Evolutionary conservation across 2,888 invertebrate species (phyloP), one percentile per base, ranked within the genome.

Genomic region (Caenorhabditis panamensis): DNA sequence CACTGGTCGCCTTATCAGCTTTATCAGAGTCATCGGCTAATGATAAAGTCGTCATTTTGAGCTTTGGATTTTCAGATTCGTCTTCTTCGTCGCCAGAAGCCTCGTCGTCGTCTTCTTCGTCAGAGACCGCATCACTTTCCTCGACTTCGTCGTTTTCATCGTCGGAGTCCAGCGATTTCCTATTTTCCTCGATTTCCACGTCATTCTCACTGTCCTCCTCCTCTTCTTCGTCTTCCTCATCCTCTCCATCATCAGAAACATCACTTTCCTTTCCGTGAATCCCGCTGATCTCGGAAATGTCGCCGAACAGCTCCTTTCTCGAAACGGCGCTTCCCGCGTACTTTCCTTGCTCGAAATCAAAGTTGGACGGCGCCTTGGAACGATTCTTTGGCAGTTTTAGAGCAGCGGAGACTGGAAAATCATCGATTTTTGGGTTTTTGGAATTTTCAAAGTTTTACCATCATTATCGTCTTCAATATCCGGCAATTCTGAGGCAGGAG

Each of bases 391-490:
- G 9, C 3, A 61, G 24, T 68, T 67, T 75, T n/a, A 31, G 18
- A 18, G 63, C 41, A 2, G 53, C 61, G 0, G 63, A 53, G n/a
- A 28, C 64, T 64, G 37, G 28, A 73, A 72, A 51, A 31, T 16
- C 2, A 5, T 44, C 22, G 36, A 20, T 36, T 58, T 58, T 8
- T 20, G 13, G 3, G 3, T 37, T 24, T 53, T 53, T 16, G 13
- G 13, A 22, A 6, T 22, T 47, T 51, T 36, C 24, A 62, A 41
- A 28, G 20, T 53, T 24, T 37, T 26, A 75, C 80, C 78, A 47
- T 82, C 83, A 69, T 82, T 67, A 36, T 75, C 72, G 54, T 82
- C 84, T 63, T 87, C 87, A 26, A 86, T 22, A 67, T 87, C 87
- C 1, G 87, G 85, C 16, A 87, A 54, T 47, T 71, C 76, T 6